phyloP scores from a whole-genome alignment of 1,140 invertebrate species.

The Sycobia sp. region DNA sequence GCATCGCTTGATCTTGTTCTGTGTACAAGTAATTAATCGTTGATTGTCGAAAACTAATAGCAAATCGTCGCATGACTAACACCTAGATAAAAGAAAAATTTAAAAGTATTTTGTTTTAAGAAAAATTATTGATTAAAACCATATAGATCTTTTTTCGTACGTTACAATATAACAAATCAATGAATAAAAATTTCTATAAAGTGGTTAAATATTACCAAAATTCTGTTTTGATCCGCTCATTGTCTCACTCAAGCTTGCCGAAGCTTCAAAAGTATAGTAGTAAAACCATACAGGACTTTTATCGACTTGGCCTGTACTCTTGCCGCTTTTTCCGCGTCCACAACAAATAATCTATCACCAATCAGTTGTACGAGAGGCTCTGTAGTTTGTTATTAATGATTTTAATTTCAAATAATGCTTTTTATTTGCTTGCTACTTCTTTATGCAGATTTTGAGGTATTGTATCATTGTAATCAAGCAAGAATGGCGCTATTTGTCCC shows the following conservation, averaged over 20 bases:
- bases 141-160: background rate
- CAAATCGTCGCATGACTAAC: slow-evolving; percentile 68
- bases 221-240: too few species aligned
- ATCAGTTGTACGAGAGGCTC: slow-evolving; percentile 58
- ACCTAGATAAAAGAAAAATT: slow-evolving; percentile 55
- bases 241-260: too few species aligned
- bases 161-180: too few species aligned
- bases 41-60: too few species aligned
- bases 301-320: slow-evolving; percentile 62
- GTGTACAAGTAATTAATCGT: too few species aligned
- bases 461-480: slow-evolving; percentile 68
- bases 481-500: too few species aligned
- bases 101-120: too few species aligned
- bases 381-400: slow-evolving; percentile 30
- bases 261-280: slow-evolving; percentile 65
- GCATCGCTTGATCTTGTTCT: too few species aligned
- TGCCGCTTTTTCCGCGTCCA: slow-evolving; percentile 63
- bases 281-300: too few species aligned
- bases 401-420: too few species aligned
- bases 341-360: slow-evolving; percentile 66
- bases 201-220: slow-evolving; percentile 60
- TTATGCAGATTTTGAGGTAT: slow-evolving; percentile 57
- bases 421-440: slow-evolving; percentile 56
- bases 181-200: too few species aligned
- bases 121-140: background rate